These are phyloP conservation scores for Nycticebus coucang DNA, from an alignment of 2,113 vertebrate species.

Conservation along the genomic window DNA sequence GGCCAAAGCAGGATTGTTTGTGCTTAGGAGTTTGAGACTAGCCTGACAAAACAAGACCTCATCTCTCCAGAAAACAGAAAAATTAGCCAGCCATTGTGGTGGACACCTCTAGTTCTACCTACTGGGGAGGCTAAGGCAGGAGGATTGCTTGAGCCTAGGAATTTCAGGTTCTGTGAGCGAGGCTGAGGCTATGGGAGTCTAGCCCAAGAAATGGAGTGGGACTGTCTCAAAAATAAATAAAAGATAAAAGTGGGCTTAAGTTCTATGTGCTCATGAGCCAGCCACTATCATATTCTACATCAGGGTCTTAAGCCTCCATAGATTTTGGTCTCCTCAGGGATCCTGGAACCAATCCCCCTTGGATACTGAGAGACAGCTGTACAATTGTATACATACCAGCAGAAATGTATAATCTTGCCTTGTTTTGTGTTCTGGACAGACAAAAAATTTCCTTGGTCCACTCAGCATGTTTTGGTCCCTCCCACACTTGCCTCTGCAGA, in stretches of 20 bases:
- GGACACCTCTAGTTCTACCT: background rate
- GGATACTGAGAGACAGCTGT: background rate
- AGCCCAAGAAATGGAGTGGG: background rate
- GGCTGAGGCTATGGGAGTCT: background rate
- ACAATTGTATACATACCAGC: no score
- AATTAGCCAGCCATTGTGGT: background rate
- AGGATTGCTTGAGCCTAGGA: background rate
- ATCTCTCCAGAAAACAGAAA: background rate
- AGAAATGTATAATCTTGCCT: background rate
- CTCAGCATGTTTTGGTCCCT: background rate
- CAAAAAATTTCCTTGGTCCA: background rate
- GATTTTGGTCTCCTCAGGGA: background rate
- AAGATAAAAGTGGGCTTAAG: background rate
- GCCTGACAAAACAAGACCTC: background rate
- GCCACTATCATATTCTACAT: background rate
- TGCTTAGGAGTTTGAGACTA: no score
- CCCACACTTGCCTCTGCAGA: background rate
- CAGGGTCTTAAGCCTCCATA: background rate
- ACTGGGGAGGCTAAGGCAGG: background rate
- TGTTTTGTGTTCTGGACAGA: background rate
- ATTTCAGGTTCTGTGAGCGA: background rate
- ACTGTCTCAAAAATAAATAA: background rate
- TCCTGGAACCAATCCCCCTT: background rate
- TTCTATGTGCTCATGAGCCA: background rate
- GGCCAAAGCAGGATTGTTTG: no score